Evolutionary conservation across 2,888 invertebrate genomes (phyloP), one percentile per base, ranked within the genome.

Genomic region (Sylvicola fuscatus): DNA sequence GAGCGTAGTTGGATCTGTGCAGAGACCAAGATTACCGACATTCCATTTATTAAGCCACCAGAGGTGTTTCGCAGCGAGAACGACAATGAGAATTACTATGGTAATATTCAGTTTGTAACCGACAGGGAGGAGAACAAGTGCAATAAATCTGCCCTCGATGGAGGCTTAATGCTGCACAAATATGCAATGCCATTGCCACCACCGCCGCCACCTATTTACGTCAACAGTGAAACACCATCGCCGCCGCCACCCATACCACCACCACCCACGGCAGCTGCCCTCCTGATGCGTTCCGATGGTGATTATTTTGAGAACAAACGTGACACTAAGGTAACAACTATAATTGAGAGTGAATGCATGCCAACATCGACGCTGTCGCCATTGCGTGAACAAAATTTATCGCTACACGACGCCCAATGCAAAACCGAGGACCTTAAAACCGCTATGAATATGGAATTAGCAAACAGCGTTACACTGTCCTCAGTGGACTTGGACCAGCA

Each of bases 11-110:
- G 49, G 2, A 51, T 44, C 17, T 55, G 53, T 38, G 43, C 43
- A 2, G 44, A 51, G 0, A 53, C 51, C 1, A 34, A 34, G 27
- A 34, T 37, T 30, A 27, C 30, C 3, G 29, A 27, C 8, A 34
- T 27, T 10, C 53, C 49, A 40, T 51, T 56, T 2, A 58, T 58
- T 15, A 58, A 58, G 37, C 57, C 57, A 2, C 57, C 57, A 0
- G 52, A 57, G 43, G 56, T 49, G 31, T 58, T 58, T 37, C 49
- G 57, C 6, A 56, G 54, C 37, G 54, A 53, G 35, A 48, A 49
- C 2, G 53, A 54, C 14, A 32, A 16, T 37, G 54, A 55, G 30
- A 53, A 53, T 27, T 57, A 51, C 38, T 57, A 58, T 38, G 57
- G 56, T 6, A 57, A 57, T 29, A 57, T 57, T 33, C 51, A 55